These are phyloP conservation scores for Ciconia stormi DNA, from an alignment of 2,113 vertebrate species.

Conservation along the genomic window DNA sequence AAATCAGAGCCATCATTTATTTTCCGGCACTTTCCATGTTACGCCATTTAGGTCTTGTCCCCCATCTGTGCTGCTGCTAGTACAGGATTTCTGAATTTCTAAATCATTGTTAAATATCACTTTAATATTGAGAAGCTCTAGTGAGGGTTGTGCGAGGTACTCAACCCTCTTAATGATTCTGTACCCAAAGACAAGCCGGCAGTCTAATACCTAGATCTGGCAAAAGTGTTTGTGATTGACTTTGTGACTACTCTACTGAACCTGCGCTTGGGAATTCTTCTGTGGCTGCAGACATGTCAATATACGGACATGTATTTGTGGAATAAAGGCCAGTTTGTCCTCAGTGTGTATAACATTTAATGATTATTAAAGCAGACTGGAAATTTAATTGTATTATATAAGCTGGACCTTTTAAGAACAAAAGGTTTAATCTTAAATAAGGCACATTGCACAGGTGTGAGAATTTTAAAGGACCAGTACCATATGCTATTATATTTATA, in stretches of 20 bases:
- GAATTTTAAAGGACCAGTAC: neutral
- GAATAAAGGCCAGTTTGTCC: neutral
- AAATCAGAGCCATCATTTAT: neutral
- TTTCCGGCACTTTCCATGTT: neutral
- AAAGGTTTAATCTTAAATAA: neutral
- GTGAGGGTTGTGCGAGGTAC: neutral
- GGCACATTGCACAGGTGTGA: neutral
- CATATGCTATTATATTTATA: neutral
- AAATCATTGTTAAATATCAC: neutral
- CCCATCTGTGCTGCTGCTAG: neutral
- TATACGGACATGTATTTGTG: neutral
- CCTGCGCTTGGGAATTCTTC: neutral
- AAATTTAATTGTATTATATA: neutral
- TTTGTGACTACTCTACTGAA: neutral
- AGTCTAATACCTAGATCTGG: neutral
- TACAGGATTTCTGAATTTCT: neutral
- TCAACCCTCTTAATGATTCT: neutral
- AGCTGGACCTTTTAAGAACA: neutral
- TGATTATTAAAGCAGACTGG: neutral
- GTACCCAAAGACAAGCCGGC: neutral
- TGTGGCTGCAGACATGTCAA: neutral
- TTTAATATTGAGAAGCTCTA: neutral
- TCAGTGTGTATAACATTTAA: neutral
- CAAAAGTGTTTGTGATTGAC: neutral
- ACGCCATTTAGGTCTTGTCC: neutral